A percentile compares a stretch with the other conserved stretches of the same genome.
Evolutionary conservation across 2,797 vertebrate genomes (phyloP).

Genomic region (Trematocara caparti): DNA sequence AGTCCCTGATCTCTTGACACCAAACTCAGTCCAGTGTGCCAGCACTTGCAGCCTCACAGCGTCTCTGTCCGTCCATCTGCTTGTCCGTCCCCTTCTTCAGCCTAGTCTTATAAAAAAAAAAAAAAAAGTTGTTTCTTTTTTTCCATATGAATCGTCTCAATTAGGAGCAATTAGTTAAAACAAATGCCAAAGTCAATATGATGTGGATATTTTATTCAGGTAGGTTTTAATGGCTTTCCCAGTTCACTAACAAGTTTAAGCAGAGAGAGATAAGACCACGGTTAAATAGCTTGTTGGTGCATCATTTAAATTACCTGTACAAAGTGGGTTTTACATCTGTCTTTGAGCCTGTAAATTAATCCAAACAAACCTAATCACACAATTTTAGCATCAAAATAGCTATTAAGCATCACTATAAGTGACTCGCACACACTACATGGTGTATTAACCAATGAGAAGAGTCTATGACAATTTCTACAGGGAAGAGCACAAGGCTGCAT

Average conservation of each 20-base stretch:
- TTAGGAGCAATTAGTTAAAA: conserved; percentile 17
- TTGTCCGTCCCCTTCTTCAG: conserved; percentile 22
- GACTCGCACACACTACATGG: background rate
- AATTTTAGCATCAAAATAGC: background rate
- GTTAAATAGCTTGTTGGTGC: background rate
- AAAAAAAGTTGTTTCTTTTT: conserved; percentile 13
- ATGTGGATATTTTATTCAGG: background rate
- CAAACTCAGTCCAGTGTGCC: conserved; percentile 50
- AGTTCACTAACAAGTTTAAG: background rate
- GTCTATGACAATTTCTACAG: background rate
- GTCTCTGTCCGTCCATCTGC: conserved; percentile 34
- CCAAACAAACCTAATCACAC: background rate
- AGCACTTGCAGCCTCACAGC: conserved; percentile 56
- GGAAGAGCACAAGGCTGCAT: background rate
- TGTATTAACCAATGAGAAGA: background rate
- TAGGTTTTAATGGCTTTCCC: background rate
- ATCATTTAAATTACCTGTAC: background rate
- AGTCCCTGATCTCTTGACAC: conserved; percentile 70
- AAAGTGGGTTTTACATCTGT: background rate
- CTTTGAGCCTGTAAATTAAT: background rate
- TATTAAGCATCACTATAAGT: background rate
- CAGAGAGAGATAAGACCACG: background rate
- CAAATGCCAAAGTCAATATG: background rate
- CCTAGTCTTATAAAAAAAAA: background rate
- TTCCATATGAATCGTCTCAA: background rate